These are phyloP conservation scores for Seladonia tumulorum DNA, from an alignment of 2,888 invertebrate genomes.

Conservation along the genomic window DNA sequence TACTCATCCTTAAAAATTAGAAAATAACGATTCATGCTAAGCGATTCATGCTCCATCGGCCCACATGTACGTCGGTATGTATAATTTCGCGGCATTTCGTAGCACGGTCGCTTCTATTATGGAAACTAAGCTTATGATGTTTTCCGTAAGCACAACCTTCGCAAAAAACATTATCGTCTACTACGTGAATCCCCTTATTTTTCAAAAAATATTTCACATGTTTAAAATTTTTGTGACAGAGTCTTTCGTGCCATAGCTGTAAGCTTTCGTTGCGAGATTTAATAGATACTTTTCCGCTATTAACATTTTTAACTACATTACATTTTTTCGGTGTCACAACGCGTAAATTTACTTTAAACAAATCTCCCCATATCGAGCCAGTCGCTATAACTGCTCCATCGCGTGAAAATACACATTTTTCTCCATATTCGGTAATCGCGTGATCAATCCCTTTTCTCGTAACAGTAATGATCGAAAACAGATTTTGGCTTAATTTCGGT, in stretches of 20 bases:
- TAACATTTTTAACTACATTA: neutral
- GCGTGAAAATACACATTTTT: neutral
- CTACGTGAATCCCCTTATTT: neutral
- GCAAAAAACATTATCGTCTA: neutral
- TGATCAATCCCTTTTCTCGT: neutral
- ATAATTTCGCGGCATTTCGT: conserved; percentile 27
- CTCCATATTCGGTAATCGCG: neutral
- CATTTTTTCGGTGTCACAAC: neutral
- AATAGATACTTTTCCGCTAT: too few relatives aligned
- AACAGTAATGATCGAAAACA: neutral
- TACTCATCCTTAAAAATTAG: conserved; percentile 23
- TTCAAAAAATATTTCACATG: too few relatives aligned
- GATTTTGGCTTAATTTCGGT: neutral
- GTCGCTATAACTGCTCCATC: neutral
- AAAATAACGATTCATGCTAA: conserved; percentile 19
- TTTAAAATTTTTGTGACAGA: conserved; percentile 16
- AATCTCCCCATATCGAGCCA: neutral
- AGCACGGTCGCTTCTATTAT: conserved; percentile 26
- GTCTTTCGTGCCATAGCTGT: conserved; percentile 15
- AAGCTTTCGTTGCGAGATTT: neutral
- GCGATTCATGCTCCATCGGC: conserved; percentile 16
- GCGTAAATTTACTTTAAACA: conserved; percentile 12
- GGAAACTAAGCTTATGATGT: conserved; percentile 25
- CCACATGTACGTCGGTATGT: conserved; percentile 31
- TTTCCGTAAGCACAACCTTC: conserved; percentile 28